These are phyloP conservation scores for Heliconius charithonia DNA, from an alignment of 2,888 invertebrate genomes.

Conservation along the genomic window DNA sequence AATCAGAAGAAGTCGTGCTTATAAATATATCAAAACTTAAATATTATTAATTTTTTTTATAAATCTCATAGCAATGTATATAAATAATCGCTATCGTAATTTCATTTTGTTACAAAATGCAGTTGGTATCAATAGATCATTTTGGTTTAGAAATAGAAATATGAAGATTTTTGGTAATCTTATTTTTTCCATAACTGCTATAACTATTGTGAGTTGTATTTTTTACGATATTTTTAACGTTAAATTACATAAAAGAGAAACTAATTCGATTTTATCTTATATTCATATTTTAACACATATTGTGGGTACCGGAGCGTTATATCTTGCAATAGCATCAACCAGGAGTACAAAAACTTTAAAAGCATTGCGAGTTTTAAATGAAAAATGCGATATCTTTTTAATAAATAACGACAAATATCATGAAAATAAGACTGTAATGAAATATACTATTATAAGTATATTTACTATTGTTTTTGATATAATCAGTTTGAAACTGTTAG, in stretches of 20 bases:
- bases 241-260: not conserved
- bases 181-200: slow-evolving; percentile 47
- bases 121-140: slow-evolving; percentile 62
- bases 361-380: slow-evolving; percentile 57
- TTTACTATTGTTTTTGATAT: slow-evolving; percentile 56
- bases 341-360: slow-evolving; percentile 49
- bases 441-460: slow-evolving; percentile 45
- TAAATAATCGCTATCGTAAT: slow-evolving; percentile 23
- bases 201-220: slow-evolving; percentile 42
- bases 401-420: slow-evolving; percentile 48
- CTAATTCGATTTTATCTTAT: not conserved
- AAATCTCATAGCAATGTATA: slow-evolving; percentile 4
- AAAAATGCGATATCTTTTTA: slow-evolving; percentile 53
- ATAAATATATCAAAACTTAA: not conserved
- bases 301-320: slow-evolving; percentile 51
- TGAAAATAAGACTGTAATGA: slow-evolving; percentile 47
- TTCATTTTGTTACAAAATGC: slow-evolving; percentile 58
- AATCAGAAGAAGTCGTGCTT: slow-evolving; percentile 19
- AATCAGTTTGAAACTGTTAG: slow-evolving; percentile 50
- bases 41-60: not conserved
- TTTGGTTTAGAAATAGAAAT: slow-evolving; percentile 51
- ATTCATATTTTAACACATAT: slow-evolving; percentile 51
- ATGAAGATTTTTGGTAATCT: slow-evolving; percentile 53
- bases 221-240: slow-evolving; percentile 51
- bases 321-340: slow-evolving; percentile 51